Evolutionary conservation across 2,113 vertebrate species (phyloP), one percentile per base, ranked within the genome.

Genomic region (Meles meles): DNA sequence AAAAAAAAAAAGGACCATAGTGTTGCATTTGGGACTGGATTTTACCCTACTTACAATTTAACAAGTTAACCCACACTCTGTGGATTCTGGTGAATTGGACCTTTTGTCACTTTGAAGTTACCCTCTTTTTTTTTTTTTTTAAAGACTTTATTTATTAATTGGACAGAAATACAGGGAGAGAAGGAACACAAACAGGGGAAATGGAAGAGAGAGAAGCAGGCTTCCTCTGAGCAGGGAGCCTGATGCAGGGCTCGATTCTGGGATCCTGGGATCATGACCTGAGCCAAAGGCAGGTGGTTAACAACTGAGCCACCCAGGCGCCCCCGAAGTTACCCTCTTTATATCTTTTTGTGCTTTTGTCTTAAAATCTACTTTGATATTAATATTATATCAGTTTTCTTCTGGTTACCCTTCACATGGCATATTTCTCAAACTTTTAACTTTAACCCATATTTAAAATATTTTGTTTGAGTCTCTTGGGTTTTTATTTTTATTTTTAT

Each of bases 371-470:
- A 55, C 83, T 57, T 61, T 20, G 39, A 31, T 81, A 61, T 81
- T 49, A 61, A 72, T 57, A 83, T 52, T 65, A 21, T 77, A n/a
- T 9, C 52, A 27, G 7, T 74, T 94, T 74, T 52, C 69, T 71
- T 13, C 63, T 37, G 83, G 29, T 37, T 61, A 49, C 17, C 42
- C 25, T 61, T 81, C 27, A 55, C 7, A 29, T 57, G n/a, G 9
- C 23, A 57, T 37, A 34, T 69, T 79, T 93, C 72, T 47, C 17
- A 39, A 76, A 88, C 23, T 93, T 80, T 69, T 25, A 87, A 83
- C 82, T 76, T 39, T 81, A 96, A 10, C 10, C 15, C 44, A 29
- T 52, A 4, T 65, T 34, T 77, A 42, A 59, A 39, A n/a, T 69
- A 39, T 89, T 77, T 83, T 84, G 18, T 47, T 25, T 61, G 39